Evolutionary conservation across 2,113 vertebrate genomes (phyloP).

Genomic region (Oxyura jamaicensis): DNA sequence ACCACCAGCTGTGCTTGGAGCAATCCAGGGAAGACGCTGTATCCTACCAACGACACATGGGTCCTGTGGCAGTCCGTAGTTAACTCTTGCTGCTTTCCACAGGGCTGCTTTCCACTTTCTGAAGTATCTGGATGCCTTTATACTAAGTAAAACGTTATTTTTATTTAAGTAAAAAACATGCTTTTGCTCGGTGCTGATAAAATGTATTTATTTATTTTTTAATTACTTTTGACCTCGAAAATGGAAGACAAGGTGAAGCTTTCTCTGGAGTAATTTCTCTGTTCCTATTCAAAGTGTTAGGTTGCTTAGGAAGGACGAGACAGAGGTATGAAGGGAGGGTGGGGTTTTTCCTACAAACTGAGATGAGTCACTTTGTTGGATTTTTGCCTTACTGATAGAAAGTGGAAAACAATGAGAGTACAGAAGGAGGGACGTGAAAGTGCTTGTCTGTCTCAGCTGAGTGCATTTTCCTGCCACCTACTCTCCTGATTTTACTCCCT

Average conservation of each 20-base stretch:
- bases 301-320: neutral
- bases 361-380: neutral
- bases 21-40: neutral
- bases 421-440: neutral
- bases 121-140: neutral
- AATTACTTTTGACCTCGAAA: neutral
- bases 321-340: neutral
- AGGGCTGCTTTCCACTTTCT: neutral
- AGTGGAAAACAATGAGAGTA: neutral
- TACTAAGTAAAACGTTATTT: neutral
- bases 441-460: neutral
- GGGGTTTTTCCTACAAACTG: neutral
- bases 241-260: neutral
- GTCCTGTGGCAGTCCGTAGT: neutral
- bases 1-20: neutral
- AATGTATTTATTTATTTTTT: neutral
- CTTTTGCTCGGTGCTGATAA: neutral
- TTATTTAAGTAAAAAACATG: neutral
- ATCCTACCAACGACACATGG: rapidly evolving
- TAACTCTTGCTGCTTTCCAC: neutral
- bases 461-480: neutral
- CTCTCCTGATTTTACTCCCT: neutral
- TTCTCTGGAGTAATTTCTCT: neutral
- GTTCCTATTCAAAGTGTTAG: neutral
- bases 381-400: neutral